phyloP scores from a whole-genome alignment of 2,113 vertebrate genomes.

The human region DNA sequence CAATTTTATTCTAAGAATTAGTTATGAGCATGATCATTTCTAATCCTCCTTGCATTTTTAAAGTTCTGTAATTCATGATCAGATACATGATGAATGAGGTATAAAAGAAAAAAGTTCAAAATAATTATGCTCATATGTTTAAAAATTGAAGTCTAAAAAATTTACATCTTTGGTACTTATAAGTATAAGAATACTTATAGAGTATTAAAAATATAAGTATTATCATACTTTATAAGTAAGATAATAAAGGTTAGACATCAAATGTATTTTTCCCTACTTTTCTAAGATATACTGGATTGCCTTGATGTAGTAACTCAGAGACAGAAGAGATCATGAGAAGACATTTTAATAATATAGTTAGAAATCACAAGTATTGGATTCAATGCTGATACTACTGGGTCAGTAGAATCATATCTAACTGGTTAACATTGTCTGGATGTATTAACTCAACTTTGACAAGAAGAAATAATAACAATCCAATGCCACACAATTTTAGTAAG shows the following conservation, averaged over 20 bases:
- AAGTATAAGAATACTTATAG: too few species aligned
- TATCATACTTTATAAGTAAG: background rate
- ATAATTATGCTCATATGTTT: background rate
- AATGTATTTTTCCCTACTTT: constrained; percentile 39
- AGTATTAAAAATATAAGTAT: too few species aligned
- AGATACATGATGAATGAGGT: background rate
- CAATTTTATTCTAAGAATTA: background rate
- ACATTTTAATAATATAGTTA: background rate
- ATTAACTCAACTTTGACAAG: background rate
- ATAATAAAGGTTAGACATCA: background rate
- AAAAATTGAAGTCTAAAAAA: constrained; percentile 39
- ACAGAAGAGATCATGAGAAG: background rate
- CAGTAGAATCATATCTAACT: background rate
- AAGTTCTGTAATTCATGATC: background rate
- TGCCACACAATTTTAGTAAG: background rate
- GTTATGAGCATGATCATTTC: background rate
- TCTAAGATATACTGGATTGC: background rate
- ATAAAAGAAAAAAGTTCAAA: background rate
- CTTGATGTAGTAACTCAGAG: background rate
- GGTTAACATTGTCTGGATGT: background rate
- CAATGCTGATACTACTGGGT: background rate
- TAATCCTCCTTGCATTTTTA: background rate
- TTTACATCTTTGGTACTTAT: background rate
- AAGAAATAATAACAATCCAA: background rate
- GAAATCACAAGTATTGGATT: background rate